These are phyloP conservation scores for Malurus melanocephalus DNA, from an alignment of 2,113 vertebrate genomes.

Conservation along the genomic window DNA sequence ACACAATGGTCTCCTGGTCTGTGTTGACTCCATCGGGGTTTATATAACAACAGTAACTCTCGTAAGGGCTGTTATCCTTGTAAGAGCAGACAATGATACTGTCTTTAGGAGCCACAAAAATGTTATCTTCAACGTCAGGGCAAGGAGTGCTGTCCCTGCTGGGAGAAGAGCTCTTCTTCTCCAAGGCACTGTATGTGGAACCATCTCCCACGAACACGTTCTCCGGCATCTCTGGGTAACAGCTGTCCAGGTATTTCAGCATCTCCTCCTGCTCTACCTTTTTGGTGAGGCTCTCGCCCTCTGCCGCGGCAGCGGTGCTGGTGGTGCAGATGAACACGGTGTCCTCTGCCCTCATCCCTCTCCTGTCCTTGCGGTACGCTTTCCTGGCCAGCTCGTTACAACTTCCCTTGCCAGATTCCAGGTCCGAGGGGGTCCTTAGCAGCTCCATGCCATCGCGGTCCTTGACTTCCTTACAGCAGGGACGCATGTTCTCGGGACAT, in stretches of 20 bases:
- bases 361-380: constrained; percentile 33
- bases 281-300: constrained; percentile 59
- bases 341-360: constrained; percentile 21
- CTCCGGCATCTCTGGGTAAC: constrained; percentile 66
- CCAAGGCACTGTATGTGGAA: constrained; percentile 71
- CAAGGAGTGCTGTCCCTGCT: constrained; percentile 58
- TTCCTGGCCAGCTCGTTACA: constrained; percentile 67
- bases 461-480: constrained; percentile 59
- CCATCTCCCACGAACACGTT: constrained; percentile 53
- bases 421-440: constrained; percentile 74
- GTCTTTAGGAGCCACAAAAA: constrained; percentile 76
- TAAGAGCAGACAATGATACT: constrained; percentile 77
- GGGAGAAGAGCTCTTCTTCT: constrained; percentile 56
- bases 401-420: constrained; percentile 76
- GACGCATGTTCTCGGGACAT: constrained; percentile 72
- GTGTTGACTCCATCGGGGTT: constrained; percentile 72
- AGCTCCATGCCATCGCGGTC: constrained; percentile 73
- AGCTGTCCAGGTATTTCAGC: constrained; percentile 72
- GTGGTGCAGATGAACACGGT: constrained; percentile 62
- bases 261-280: constrained; percentile 68
- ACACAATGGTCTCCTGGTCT: constrained; percentile 79
- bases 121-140: constrained; percentile 68
- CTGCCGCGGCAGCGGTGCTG: constrained; percentile 32
- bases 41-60: constrained; percentile 81
- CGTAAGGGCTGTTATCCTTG: constrained; percentile 75